Evolutionary conservation across 2,797 vertebrate species (phyloP), one percentile per base, ranked within the genome.

Genomic region (Thunnus albacares): DNA sequence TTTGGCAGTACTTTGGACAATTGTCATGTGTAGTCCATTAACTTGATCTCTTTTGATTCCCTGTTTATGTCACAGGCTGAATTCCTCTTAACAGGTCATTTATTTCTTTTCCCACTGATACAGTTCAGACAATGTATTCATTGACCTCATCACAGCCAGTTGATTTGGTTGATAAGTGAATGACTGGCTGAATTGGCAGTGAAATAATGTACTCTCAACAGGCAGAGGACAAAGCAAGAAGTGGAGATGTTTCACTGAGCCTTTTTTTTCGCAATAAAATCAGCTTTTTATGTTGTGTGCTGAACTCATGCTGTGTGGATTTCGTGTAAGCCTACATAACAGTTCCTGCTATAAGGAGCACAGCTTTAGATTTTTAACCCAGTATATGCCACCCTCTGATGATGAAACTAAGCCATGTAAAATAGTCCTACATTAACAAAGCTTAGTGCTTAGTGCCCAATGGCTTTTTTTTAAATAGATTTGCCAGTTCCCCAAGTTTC

Each of bases 351-450:
- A 20, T 70, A 45, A 83, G 35, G 26, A 80, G 61, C 69, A 74
- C 58, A 74, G 71, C 75, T 63, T 69, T 24, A 66, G 38, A 51
- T 82, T 28, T 69, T 63, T 56, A 80, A 79, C 57, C 58, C 22
- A 60, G 18, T 67, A 15, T 66, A 47, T 12, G 10, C 38, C 38
- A 9, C 18, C 35, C 8, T 38, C 45, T 33, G 30, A 76, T 74
- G 22, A 30, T 22, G 18, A 26, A 35, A 51, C 33, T 55, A 22
- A 76, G 52, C 14, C 18, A 6, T n/a, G 24, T 61, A 20, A 24
- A 49, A 57, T 60, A 53, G 17, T 63, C 57, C 18, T 56, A 41
- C 49, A 52, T 57, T 60, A 47, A 43, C 43, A 56, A 69, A 80
- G 61, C 28, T 75, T 22, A 45, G 30, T 10, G 26, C 12, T 28